phyloP scores from a whole-genome alignment of 1,140 invertebrate species.

The Macrocentrus cingulum region DNA sequence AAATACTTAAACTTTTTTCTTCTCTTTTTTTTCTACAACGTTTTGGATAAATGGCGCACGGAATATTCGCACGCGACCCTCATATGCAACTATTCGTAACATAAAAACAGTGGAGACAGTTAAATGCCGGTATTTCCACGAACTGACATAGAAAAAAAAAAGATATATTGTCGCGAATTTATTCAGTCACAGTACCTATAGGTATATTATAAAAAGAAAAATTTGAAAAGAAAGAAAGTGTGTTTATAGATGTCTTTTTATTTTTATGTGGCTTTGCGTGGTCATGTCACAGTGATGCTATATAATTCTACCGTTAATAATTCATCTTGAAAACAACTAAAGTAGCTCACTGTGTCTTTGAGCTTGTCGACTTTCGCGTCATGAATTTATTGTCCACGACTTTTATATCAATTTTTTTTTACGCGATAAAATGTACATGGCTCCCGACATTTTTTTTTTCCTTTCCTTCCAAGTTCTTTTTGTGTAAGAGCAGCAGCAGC shows the following conservation, averaged over 20 bases:
- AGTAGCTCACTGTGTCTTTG: not conserved
- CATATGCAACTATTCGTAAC: conserved; percentile 23
- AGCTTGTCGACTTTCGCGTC: too few species aligned
- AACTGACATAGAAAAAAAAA: too few species aligned
- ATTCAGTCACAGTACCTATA: too few species aligned
- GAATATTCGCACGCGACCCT: conserved; percentile 24
- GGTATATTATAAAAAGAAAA: not conserved
- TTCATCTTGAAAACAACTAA: conserved; percentile 22
- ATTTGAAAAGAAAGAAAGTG: not conserved
- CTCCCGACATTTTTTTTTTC: too few species aligned
- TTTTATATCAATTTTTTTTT: too few species aligned
- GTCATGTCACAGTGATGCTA: not conserved
- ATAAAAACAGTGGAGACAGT: not conserved
- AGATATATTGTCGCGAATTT: too few species aligned
- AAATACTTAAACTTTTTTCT: not conserved
- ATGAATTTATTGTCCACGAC: too few species aligned
- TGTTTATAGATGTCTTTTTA: not conserved
- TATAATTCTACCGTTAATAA: too few species aligned
- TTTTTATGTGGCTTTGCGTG: not conserved
- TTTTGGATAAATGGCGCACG: conserved; percentile 23
- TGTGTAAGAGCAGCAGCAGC: too few species aligned
- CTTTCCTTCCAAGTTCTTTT: too few species aligned
- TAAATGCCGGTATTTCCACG: not conserved
- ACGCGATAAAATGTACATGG: too few species aligned
- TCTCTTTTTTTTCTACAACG: conserved; percentile 1